Base-by-base conservation (phyloP, 2,113 vertebrate species). In the Corythaeola cristata region DNA sequence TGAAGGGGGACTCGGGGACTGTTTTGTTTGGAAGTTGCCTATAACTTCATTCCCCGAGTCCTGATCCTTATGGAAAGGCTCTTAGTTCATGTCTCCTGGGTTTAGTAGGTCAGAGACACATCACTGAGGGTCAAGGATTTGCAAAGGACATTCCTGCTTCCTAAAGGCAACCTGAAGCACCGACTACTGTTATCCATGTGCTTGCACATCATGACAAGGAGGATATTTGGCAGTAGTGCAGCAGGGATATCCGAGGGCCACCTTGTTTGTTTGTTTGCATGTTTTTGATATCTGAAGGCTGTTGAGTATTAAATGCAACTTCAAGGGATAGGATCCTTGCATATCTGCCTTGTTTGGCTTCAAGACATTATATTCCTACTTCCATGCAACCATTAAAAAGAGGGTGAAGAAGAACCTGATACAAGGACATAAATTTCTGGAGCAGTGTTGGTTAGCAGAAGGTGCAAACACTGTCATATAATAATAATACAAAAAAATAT, bases 1-100 rank as follows among this genome's bases (percentile, higher is more conserved):
- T 0, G 0, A 11, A 35, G 58, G 11, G 35, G 16, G 21, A 44
- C 19, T 66, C 7, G 7, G 32, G 72, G 88, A 68, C 5, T 0
- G 11, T 80, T 94, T 92, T 66, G 19, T 44, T 77, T 90, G 56
- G 59, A 86, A 71, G 33, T 47, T 59, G 13, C 44, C 32, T 52
- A 1, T 35, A 75, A 39, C 26, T 79, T 79, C 14, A 55, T n/a
- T 60, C 8, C 11, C 3, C 7, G 5, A 17, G 44, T 47, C 26
- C 52, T 71, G 44, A 47, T 78, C 8, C 20, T 79, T 80, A 14
- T 55, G 33, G 58, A 72, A 21, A 73, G 35, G 24, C 3, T 90
- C 39, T 86, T 80, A 47, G 23, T 26, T 11, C 7, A 7, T 14
- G 6, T 30, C 19, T 59, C 32, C 59, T n/a, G 37, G 41, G 37